Percentiles rank a stretch among this genome's conserved stretches.
These are phyloP conservation scores for Drosophila birchii DNA, from an alignment of 2,888 invertebrate genomes.

Conservation along the genomic window DNA sequence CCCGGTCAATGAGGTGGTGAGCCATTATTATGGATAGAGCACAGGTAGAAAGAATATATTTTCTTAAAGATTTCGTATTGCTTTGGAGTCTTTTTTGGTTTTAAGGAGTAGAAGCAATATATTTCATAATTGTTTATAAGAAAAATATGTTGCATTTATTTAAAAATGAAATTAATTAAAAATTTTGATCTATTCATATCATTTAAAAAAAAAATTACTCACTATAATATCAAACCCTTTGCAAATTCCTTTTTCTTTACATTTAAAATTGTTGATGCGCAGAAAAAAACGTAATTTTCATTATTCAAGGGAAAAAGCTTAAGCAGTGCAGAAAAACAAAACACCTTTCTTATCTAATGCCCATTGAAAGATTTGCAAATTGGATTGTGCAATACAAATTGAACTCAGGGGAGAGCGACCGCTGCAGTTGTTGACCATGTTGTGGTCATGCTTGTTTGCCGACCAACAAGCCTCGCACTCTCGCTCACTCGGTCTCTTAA, in stretches of 20 bases:
- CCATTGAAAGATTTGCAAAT: constrained; percentile 31
- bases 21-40: neutral
- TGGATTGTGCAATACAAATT: neutral
- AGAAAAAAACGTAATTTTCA: constrained; percentile 14
- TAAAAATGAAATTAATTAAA: too few relatives aligned
- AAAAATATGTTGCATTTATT: neutral
- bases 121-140: neutral
- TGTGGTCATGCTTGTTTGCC: constrained; percentile 27
- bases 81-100: neutral
- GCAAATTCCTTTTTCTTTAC: neutral
- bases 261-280: constrained; percentile 4
- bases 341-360: constrained; percentile 30
- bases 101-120: neutral
- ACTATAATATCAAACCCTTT: too few relatives aligned
- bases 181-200: neutral
- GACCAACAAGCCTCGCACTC: constrained; percentile 1
- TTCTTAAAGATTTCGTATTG: neutral
- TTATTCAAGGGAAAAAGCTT: neutral
- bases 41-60: neutral
- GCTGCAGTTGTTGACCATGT: constrained; percentile 5
- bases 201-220: neutral
- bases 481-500: constrained; percentile 4
- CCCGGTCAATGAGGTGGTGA: neutral
- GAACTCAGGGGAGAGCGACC: neutral
- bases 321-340: neutral